phyloP scores from a whole-genome alignment of 2,113 vertebrate species.

The Enhydra lutris region DNA sequence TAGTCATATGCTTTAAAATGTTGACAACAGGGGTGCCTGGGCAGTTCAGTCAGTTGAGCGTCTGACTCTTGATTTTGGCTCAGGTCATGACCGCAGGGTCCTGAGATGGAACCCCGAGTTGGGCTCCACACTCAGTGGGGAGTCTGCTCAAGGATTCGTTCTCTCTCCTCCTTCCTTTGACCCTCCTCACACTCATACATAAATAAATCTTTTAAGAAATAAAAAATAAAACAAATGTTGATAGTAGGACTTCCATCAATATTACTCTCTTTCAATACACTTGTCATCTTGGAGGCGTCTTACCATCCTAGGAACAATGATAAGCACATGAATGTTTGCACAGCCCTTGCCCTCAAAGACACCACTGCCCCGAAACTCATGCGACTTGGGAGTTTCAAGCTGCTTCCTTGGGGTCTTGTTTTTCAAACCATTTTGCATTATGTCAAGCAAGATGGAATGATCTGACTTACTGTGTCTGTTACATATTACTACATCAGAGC shows the following conservation, averaged over 20 bases:
- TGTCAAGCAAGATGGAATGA: conserved; percentile 15
- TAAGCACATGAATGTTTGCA: neutral
- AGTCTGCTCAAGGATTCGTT: neutral
- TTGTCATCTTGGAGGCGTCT: neutral
- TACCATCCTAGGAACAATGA: neutral
- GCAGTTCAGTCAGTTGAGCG: neutral
- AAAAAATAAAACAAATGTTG: neutral
- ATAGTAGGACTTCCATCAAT: neutral
- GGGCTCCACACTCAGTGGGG: neutral
- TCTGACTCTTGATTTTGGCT: neutral
- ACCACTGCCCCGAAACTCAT: neutral
- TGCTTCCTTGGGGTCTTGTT: neutral
- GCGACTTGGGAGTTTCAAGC: neutral
- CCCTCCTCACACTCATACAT: neutral
- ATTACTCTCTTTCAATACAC: neutral
- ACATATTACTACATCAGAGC: neutral
- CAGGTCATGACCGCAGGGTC: neutral
- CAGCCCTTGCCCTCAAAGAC: neutral
- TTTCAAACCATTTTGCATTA: neutral
- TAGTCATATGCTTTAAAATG: neutral
- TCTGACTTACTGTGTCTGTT: neutral
- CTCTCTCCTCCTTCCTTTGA: neutral
- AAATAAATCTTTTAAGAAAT: neutral
- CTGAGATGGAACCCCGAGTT: neutral
- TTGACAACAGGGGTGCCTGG: neutral